Evolutionary conservation across 2,888 invertebrate species (phyloP).

Genomic region (Ichneumoninae sp.): DNA sequence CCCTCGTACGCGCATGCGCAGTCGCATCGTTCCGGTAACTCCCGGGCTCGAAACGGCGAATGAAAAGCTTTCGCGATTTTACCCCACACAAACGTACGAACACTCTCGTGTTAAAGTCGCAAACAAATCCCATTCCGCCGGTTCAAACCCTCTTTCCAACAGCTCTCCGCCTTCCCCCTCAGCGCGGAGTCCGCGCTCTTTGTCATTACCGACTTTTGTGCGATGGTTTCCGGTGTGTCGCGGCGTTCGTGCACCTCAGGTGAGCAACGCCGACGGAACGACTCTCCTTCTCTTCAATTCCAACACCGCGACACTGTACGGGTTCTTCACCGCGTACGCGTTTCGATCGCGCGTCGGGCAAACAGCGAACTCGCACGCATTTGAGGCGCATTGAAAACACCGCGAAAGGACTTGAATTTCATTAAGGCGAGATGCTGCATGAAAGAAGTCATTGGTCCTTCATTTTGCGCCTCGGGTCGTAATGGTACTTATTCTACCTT

Average conservation of each 20-base stretch:
- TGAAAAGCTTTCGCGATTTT: slow-evolving; percentile 59
- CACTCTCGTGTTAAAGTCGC: slow-evolving; percentile 31
- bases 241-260: slow-evolving; percentile 30
- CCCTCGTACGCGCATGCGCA: not conserved
- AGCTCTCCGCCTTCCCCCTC: not conserved
- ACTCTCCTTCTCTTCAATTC: not conserved
- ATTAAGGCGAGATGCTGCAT: not conserved
- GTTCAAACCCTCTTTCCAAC: slow-evolving; percentile 8
- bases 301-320: not conserved
- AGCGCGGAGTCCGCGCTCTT: slow-evolving; percentile 30
- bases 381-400: slow-evolving; percentile 24
- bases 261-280: slow-evolving; percentile 20
- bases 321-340: not conserved
- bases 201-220: slow-evolving; percentile 55
- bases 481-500: slow-evolving; percentile 4
- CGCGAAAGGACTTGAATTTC: slow-evolving; percentile 12
- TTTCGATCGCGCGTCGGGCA: not conserved
- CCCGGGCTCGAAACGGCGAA: slow-evolving; percentile 16
- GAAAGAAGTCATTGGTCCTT: slow-evolving; percentile 54
- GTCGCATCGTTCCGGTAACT: slow-evolving; percentile 33
- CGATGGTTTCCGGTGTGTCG: slow-evolving; percentile 48
- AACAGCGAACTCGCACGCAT: slow-evolving; percentile 1
- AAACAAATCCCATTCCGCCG: slow-evolving; percentile 51
- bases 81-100: slow-evolving; percentile 29
- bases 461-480: slow-evolving; percentile 28